Evolutionary conservation across 2,888 invertebrate species (phyloP).

Genomic region (Plusia festucae): DNA sequence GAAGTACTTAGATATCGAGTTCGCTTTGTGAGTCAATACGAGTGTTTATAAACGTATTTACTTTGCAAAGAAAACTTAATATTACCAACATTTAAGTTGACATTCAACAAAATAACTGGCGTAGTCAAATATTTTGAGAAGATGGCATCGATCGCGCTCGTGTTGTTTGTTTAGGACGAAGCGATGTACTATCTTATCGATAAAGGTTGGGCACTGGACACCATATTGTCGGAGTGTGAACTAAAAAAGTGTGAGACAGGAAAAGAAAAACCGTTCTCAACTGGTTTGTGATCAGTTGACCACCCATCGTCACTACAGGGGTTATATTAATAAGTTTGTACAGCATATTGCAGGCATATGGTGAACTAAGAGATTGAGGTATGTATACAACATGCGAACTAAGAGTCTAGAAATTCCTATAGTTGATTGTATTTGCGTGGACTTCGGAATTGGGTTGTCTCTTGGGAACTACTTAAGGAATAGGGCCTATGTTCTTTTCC

Average conservation of each 20-base stretch:
- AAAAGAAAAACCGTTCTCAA: slow-evolving; percentile 25
- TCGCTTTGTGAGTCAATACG: neutral
- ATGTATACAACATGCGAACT: neutral
- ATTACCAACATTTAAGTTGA: neutral
- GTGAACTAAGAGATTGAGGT: neutral
- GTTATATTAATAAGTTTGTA: neutral
- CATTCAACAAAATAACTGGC: neutral
- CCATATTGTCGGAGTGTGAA: slow-evolving; percentile 9
- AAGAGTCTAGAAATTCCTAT: neutral
- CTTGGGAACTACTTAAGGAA: no score
- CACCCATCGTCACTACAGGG: slow-evolving; percentile 28
- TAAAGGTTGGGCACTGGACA: slow-evolving; percentile 23
- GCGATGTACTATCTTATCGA: slow-evolving; percentile 25
- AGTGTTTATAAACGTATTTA: neutral
- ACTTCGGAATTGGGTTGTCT: no score
- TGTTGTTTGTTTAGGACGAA: slow-evolving; percentile 40
- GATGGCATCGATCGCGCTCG: slow-evolving; percentile 12
- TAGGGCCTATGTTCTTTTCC: no score
- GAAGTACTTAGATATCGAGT: neutral
- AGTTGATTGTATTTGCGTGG: no score
- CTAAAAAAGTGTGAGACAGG: slow-evolving; percentile 29
- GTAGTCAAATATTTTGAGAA: slow-evolving; percentile 10
- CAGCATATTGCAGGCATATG: neutral
- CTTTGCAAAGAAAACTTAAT: neutral
- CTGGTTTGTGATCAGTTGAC: slow-evolving; percentile 15